Conservation (phyloP, 2,888 invertebrate species). For the Muscina levida region DNA sequence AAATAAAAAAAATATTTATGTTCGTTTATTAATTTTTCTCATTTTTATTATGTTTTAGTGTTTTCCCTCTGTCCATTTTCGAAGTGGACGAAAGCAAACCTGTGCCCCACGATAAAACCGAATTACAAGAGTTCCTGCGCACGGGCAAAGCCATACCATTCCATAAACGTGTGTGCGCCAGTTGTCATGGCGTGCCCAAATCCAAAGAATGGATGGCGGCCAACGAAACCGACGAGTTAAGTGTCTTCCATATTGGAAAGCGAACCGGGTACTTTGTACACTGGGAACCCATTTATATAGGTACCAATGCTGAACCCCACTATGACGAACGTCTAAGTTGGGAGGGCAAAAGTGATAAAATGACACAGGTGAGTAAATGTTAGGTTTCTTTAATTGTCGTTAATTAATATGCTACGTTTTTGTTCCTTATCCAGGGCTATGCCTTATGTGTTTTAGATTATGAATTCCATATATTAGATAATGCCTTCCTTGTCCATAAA, state of each 20-base stretch:
- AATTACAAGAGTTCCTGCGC: slow-evolving; percentile 86
- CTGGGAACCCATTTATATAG: slow-evolving; percentile 97
- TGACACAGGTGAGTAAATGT: slow-evolving; percentile 89
- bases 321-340: slow-evolving; percentile 96
- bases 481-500: slow-evolving; percentile 95
- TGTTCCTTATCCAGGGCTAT: slow-evolving; percentile 85
- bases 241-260: slow-evolving; percentile 91
- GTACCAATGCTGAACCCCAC: slow-evolving; percentile 91
- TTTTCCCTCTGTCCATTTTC: slow-evolving; percentile 93
- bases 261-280: slow-evolving; percentile 88
- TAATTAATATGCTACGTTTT: not conserved
- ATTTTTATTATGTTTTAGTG: slow-evolving; percentile 80
- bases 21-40: no score
- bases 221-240: slow-evolving; percentile 85
- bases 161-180: slow-evolving; percentile 93
- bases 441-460: slow-evolving; percentile 94
- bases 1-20: no score
- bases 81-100: slow-evolving; percentile 86
- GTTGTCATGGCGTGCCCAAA: slow-evolving; percentile 93
- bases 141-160: slow-evolving; percentile 92
- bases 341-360: slow-evolving; percentile 97
- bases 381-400: slow-evolving; percentile 2
- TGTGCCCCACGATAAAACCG: slow-evolving; percentile 88
- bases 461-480: slow-evolving; percentile 95
- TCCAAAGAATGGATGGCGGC: slow-evolving; percentile 91